These are phyloP conservation scores for Poecilia latipinna DNA, from an alignment of 2,113 vertebrate species.

Conservation along the genomic window DNA sequence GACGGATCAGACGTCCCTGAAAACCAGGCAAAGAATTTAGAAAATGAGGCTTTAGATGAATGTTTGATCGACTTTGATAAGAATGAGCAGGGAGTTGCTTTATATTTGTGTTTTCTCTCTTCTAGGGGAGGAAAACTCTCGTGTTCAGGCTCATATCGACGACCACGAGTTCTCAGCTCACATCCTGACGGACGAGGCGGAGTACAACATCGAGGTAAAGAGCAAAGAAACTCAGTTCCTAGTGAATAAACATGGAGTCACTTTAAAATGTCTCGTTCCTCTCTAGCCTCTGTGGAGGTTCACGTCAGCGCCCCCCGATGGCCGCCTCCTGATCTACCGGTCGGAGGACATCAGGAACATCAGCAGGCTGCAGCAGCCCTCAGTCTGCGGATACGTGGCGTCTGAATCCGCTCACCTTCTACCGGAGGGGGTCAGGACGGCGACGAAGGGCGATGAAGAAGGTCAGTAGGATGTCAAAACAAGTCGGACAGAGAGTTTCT, in stretches of 20 bases:
- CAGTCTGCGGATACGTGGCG: constrained; percentile 90
- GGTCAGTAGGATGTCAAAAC: constrained; percentile 13
- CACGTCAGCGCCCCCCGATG: constrained; percentile 80
- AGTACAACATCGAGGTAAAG: constrained; percentile 93
- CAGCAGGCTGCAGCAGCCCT: constrained; percentile 87
- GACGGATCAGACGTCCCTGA: background rate
- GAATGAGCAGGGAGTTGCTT: background rate
- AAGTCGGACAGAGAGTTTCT: background rate
- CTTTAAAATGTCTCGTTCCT: background rate
- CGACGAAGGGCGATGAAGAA: constrained; percentile 25
- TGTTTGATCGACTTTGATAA: background rate
- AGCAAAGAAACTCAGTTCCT: no score
- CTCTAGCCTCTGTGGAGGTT: constrained; percentile 92
- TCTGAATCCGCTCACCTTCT: constrained; percentile 76
- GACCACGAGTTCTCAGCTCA: constrained; percentile 88
- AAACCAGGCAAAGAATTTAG: background rate
- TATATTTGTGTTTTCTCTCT: background rate
- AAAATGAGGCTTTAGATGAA: background rate
- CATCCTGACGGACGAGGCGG: constrained; percentile 88
- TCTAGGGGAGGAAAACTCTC: constrained; percentile 91
- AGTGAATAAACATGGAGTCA: no score
- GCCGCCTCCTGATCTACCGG: constrained; percentile 89
- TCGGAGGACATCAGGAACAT: constrained; percentile 93
- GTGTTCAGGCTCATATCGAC: constrained; percentile 92
- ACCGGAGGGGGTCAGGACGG: constrained; percentile 64